Base-by-base conservation (phyloP, 2,113 vertebrate genomes). In the Caranx ignobilis region DNA sequence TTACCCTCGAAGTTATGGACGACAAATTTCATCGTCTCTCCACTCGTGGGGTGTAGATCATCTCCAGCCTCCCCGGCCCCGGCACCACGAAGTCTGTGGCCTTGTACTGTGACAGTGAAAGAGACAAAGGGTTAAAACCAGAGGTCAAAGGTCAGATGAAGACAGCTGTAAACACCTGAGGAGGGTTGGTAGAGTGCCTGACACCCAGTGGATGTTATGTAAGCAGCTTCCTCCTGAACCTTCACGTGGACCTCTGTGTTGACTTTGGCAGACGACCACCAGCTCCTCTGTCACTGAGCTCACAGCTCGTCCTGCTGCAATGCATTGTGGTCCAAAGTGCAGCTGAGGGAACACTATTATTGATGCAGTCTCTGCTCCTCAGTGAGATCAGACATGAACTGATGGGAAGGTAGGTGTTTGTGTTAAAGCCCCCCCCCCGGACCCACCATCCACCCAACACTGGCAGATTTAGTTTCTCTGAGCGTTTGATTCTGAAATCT, bases 41-140 rank as follows among this genome's bases (percentile, higher is more conserved):
- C 97, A 3, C 91, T 89, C 32, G 41, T 64, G 1, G 98, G 97
- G 96, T 99, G 87, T 96, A 99, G 18, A 87, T 97, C 94, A 99
- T 99, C 92, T 99, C 98, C 76, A 99, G 95, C 83, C 93, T 97
- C 64, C 98, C 98, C 59, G 97, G 97, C 0, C 97, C 97, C 3
- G 98, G 95, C 65, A 99, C 96, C 47, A 99, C 97, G 84, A 99
- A 99, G 94, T 99, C 98, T 39, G 97, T 99, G 86, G 98, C 98
- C 94, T 97, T 97, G 92, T 99, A 99, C 98, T 99, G 92, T 50
- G 9, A 59, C 13, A 61, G 6, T 35, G 68, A 69, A 70, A 52
- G 41, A 60, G 13, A 48, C 19, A 59, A 26, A 35, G 1, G 12
- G 52, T 84, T 60, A 34, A 64, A 11, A 13, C 5, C 47, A 32